phyloP scores from a whole-genome alignment of 2,113 vertebrate species.

The Neomonachus schauinslandi region DNA sequence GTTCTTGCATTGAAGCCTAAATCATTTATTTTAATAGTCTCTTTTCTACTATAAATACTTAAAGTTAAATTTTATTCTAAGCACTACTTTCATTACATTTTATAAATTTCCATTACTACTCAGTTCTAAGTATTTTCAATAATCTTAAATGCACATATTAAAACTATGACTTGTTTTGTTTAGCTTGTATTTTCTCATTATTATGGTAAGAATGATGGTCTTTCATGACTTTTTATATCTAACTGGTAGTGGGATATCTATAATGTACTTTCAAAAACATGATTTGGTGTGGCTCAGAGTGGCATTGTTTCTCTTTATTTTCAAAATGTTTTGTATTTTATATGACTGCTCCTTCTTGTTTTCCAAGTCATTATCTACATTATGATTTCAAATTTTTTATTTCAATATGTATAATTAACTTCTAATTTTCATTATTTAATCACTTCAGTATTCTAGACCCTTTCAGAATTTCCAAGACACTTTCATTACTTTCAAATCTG shows the following conservation, averaged over 20 bases:
- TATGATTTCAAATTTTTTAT: neutral
- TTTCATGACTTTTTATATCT: neutral
- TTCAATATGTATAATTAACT: neutral
- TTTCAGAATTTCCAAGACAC: neutral
- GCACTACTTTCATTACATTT: neutral
- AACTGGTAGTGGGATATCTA: neutral
- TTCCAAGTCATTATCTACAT: neutral
- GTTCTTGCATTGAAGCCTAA: neutral
- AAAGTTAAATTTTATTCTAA: neutral
- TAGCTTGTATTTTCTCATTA: neutral
- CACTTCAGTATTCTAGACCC: neutral
- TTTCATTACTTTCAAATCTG: neutral
- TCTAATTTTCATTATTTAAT: neutral
- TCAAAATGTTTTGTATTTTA: neutral
- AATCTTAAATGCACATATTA: neutral
- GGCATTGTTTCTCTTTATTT: neutral
- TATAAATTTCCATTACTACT: neutral
- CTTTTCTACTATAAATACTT: neutral
- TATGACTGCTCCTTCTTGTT: neutral
- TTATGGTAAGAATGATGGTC: neutral
- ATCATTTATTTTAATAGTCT: neutral
- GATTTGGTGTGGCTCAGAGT: neutral
- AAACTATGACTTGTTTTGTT: neutral
- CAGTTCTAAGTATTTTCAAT: neutral
- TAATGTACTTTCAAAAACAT: neutral